phyloP scores from a whole-genome alignment of 2,113 vertebrate species.

The Barnardius zonarius region DNA sequence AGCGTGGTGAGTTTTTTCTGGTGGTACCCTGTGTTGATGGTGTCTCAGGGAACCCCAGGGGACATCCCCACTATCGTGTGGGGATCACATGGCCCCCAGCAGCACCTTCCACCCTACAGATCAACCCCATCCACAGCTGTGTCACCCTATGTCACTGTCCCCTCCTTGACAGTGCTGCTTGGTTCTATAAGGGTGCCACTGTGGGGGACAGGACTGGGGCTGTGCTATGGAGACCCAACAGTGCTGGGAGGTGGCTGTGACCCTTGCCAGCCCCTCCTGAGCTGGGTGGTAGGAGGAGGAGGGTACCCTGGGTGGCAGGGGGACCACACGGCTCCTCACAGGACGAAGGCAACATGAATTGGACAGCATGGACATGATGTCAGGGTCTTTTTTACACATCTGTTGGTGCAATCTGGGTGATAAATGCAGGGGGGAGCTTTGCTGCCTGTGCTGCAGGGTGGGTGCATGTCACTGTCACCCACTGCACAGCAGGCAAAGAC shows the following conservation, averaged over 20 bases:
- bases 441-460: neutral
- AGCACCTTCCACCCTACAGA: neutral
- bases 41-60: no score
- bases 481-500: neutral
- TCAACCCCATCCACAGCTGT: neutral
- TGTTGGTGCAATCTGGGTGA: neutral
- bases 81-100: rapidly evolving
- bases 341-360: neutral
- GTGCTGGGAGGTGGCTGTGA: neutral
- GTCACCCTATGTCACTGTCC: neutral
- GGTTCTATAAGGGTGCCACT: neutral
- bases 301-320: neutral
- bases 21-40: neutral
- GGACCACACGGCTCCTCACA: neutral
- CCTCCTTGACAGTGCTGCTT: neutral
- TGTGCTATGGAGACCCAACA: neutral
- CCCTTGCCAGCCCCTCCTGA: neutral
- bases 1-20: neutral
- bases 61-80: rapidly evolving
- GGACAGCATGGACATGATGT: neutral
- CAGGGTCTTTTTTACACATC: neutral
- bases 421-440: neutral
- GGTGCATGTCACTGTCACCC: neutral
- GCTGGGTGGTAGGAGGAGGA: neutral
- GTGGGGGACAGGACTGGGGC: neutral